Conservation (phyloP, 2,797 vertebrate species). For the Garrulus glandarius region DNA sequence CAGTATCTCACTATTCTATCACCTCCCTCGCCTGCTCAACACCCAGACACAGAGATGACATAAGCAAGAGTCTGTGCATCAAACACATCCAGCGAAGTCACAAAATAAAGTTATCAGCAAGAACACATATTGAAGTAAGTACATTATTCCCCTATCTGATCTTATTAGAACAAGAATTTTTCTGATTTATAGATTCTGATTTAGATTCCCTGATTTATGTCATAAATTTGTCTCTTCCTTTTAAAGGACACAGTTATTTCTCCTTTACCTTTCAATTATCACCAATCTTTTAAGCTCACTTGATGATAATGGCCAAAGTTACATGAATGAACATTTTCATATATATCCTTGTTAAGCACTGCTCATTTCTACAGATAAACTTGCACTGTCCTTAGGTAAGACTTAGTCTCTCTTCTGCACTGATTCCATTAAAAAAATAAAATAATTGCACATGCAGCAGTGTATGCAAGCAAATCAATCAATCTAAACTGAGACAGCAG, state of each 20-base stretch:
- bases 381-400: background rate
- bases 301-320: background rate
- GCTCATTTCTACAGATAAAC: background rate
- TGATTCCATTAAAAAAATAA: background rate
- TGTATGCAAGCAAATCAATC: background rate
- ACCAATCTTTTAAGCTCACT: background rate
- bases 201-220: background rate
- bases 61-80: background rate
- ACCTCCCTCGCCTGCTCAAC: background rate
- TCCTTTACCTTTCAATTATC: background rate
- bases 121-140: background rate
- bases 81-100: background rate
- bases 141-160: background rate
- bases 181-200: background rate
- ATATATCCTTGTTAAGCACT: background rate
- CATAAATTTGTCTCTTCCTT: background rate
- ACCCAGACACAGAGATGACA: background rate
- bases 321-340: background rate
- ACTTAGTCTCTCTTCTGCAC: background rate
- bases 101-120: background rate
- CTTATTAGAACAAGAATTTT: background rate
- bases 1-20: background rate
- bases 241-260: background rate
- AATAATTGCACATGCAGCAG: background rate
- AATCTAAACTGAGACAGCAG: background rate